Percentiles rank a stretch among this genome's conserved stretches.
phyloP scores from a whole-genome alignment of 2,113 vertebrate genomes.

The Callospermophilus lateralis region DNA sequence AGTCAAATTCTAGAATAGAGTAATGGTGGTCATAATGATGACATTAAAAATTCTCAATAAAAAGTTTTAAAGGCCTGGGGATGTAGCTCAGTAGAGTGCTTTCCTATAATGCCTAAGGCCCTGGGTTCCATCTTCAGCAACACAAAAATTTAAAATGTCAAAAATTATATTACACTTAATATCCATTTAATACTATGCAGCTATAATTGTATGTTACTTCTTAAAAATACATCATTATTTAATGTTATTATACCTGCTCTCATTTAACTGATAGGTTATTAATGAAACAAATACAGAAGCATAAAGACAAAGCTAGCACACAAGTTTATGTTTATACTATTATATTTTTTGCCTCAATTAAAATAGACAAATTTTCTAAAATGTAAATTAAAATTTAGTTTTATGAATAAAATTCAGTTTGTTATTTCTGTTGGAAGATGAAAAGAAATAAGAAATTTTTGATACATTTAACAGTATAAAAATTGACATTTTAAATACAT shows the following conservation, averaged over 20 bases:
- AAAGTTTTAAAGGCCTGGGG: not conserved
- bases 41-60: not conserved
- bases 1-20: not conserved
- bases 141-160: not conserved
- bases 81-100: too few relatives aligned
- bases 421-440: not conserved
- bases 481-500: not conserved
- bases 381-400: not conserved
- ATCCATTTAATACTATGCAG: not conserved
- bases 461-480: not conserved
- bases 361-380: not conserved
- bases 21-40: not conserved
- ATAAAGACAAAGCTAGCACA: constrained; percentile 22
- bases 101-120: too few relatives aligned
- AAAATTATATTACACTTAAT: not conserved
- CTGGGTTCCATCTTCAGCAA: not conserved
- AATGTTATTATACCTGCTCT: not conserved
- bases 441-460: not conserved
- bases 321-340: not conserved
- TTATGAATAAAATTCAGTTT: not conserved
- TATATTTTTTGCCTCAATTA: constrained; percentile 14
- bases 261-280: not conserved
- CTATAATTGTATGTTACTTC: not conserved
- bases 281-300: not conserved
- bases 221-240: not conserved